Evolutionary conservation across 2,797 vertebrate species (phyloP).

Genomic region (Acrossocheilus wenchowensis): DNA sequence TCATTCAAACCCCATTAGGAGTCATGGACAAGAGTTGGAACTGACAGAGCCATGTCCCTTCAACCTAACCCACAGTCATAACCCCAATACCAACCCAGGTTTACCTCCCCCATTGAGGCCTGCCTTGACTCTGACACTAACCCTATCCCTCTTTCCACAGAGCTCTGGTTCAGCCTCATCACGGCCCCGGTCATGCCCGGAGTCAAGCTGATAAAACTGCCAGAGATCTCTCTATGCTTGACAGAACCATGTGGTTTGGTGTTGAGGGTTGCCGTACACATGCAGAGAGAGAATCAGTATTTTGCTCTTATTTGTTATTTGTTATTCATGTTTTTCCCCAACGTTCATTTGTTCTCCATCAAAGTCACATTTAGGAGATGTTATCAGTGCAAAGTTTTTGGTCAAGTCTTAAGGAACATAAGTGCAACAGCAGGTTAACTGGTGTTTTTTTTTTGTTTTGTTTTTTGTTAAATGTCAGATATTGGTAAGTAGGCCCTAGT

Average conservation of each 20-base stretch:
- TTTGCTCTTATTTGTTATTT: not conserved
- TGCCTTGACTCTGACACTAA: slow-evolving; percentile 33
- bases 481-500: not conserved
- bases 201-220: slow-evolving; percentile 13
- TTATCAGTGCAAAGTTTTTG: not conserved
- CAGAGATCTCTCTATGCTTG: not conserved
- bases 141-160: slow-evolving; percentile 6
- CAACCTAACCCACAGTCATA: slow-evolving; percentile 49
- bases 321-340: not conserved
- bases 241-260: not conserved
- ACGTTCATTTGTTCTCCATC: not conserved
- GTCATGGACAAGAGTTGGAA: slow-evolving; percentile 50
- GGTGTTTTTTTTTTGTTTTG: not conserved
- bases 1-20: slow-evolving; percentile 62
- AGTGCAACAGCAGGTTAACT: not conserved
- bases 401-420: not conserved
- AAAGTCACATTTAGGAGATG: not conserved
- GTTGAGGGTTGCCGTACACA: not conserved
- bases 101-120: not conserved
- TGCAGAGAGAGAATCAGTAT: not conserved
- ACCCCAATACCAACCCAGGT: slow-evolving; percentile 35
- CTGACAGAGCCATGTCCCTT: slow-evolving; percentile 47
- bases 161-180: slow-evolving; percentile 18
- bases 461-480: no score
- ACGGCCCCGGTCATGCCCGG: not conserved